Evolutionary conservation across 1,140 invertebrate species (phyloP).

Genomic region (Grapholita molesta): DNA sequence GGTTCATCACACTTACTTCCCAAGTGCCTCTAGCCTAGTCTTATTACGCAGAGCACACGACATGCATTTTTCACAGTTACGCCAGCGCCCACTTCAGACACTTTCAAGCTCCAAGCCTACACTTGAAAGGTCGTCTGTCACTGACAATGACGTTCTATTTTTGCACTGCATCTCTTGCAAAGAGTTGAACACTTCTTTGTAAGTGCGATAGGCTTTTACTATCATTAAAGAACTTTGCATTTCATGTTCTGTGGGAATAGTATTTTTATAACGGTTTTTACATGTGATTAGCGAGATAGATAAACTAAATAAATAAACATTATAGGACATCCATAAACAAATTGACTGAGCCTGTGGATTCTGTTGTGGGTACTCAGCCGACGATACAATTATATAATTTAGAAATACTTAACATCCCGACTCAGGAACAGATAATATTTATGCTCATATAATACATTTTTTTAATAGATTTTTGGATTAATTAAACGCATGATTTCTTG

Average conservation of each 20-base stretch:
- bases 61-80: conserved; percentile 16
- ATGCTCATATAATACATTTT: no score
- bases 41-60: conserved; percentile 3
- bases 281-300: no score
- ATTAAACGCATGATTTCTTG: no score
- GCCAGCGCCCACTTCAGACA: conserved; percentile 9
- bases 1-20: background rate
- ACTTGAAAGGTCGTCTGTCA: conserved; percentile 3
- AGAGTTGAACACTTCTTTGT: background rate
- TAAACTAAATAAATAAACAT: no score
- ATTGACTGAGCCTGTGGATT: no score
- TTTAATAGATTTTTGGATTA: no score
- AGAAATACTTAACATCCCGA: no score
- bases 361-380: no score
- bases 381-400: no score
- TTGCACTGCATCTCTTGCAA: conserved; percentile 3
- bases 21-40: background rate
- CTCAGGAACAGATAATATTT: no score
- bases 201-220: background rate
- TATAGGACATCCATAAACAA: no score
- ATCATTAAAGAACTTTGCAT: background rate
- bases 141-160: conserved; percentile 16
- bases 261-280: background rate
- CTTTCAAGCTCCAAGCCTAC: conserved; percentile 4
- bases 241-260: background rate